phyloP scores from a whole-genome alignment of 1,140 invertebrate species.

The Aphis craccivora region DNA sequence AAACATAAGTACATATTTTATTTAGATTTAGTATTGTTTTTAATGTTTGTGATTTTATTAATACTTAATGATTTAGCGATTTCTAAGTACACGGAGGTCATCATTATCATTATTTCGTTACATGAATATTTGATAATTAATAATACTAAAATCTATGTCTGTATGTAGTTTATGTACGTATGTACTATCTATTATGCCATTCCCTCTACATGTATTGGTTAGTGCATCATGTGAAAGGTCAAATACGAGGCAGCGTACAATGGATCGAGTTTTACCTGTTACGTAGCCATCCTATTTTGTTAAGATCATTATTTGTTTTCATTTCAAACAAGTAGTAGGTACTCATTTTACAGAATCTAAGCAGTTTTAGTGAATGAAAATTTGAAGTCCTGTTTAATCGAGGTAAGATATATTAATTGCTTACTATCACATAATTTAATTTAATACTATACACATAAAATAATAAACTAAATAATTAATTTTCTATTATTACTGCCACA shows the following conservation, averaged over 20 bases:
- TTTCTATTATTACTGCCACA: background rate
- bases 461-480: background rate
- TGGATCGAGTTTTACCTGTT: background rate
- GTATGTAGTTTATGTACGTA: background rate
- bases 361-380: background rate
- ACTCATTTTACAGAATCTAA: background rate
- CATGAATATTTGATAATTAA: background rate
- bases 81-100: background rate
- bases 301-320: slow-evolving; percentile 30
- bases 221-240: background rate
- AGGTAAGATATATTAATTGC: background rate
- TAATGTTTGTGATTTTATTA: background rate
- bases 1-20: background rate
- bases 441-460: background rate
- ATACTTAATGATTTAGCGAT: background rate
- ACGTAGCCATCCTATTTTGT: background rate
- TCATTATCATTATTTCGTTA: background rate
- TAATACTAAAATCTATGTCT: background rate
- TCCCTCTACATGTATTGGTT: background rate
- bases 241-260: background rate
- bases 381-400: background rate
- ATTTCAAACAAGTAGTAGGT: slow-evolving; percentile 5
- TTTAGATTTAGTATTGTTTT: background rate
- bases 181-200: background rate
- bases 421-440: background rate